These are phyloP conservation scores for Apostichopus japonicus DNA, from an alignment of 35 echinoderm and acorn worm species.

Conservation along the genomic window DNA sequence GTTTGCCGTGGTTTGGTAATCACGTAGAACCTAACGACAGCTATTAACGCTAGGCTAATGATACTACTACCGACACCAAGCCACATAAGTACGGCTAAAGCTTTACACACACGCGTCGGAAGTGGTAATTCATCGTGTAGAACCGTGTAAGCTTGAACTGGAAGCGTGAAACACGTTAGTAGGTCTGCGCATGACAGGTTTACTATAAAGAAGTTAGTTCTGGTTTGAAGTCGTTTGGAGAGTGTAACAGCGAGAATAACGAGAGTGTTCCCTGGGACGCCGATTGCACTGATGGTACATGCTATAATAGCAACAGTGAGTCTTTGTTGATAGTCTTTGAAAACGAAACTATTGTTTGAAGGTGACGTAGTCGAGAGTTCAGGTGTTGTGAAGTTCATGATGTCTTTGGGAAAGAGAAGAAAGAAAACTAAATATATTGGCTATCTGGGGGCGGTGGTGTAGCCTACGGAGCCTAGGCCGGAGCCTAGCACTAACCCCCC, in stretches of 20 bases:
- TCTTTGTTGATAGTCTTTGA: background rate
- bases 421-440: no score
- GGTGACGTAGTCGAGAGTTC: no score
- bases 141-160: conserved; percentile 36
- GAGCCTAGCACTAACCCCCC: no score
- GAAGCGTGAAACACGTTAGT: conserved; percentile 16
- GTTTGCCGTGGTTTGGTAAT: conserved; percentile 9
- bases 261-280: conserved; percentile 18
- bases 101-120: background rate
- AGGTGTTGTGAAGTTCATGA: no score
- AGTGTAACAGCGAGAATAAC: conserved; percentile 13
- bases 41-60: conserved; percentile 36
- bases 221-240: conserved; percentile 28
- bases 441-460: no score
- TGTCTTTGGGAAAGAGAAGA: no score
- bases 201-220: conserved; percentile 23
- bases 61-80: conserved; percentile 24
- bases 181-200: conserved; percentile 23
- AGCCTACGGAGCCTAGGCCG: no score
- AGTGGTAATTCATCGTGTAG: background rate
- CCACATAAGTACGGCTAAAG: conserved; percentile 20
- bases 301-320: background rate
- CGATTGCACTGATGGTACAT: background rate
- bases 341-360: background rate
- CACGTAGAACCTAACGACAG: conserved; percentile 11